Conservation (phyloP, 1,140 invertebrate genomes). For the Colletes latitarsis region DNA sequence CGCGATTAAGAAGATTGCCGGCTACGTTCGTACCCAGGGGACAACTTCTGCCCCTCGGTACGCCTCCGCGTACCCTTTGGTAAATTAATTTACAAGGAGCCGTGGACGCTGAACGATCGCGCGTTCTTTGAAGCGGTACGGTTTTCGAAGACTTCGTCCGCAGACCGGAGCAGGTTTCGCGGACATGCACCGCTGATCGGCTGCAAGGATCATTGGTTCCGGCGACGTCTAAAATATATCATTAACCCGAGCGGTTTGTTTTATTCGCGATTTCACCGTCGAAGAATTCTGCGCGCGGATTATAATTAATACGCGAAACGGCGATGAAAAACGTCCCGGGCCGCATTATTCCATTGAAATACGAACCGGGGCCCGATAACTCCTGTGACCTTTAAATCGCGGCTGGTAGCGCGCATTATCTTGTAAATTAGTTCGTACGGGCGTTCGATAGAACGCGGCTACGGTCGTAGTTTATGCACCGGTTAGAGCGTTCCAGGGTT, state of each 20-base stretch:
- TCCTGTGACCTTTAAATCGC: slow-evolving; percentile 36
- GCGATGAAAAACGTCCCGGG: neutral
- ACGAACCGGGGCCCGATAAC: slow-evolving; percentile 21
- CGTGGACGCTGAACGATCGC: no score
- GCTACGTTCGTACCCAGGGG: neutral
- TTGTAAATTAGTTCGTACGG: slow-evolving; percentile 40
- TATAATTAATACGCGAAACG: slow-evolving; percentile 22
- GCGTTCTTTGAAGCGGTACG: no score
- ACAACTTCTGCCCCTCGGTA: slow-evolving; percentile 7
- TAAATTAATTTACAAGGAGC: slow-evolving; percentile 41
- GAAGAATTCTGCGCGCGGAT: slow-evolving; percentile 17
- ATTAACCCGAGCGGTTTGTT: neutral
- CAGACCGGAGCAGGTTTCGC: slow-evolving; percentile 54
- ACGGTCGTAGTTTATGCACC: slow-evolving; percentile 37
- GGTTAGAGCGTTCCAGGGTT: slow-evolving; percentile 18
- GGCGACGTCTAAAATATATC: slow-evolving; percentile 55
- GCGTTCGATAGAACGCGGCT: slow-evolving; percentile 37
- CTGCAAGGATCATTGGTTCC: slow-evolving; percentile 66
- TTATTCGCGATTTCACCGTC: neutral
- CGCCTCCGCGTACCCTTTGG: slow-evolving; percentile 12
- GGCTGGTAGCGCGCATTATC: slow-evolving; percentile 44
- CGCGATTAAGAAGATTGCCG: slow-evolving; percentile 47
- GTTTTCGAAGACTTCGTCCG: slow-evolving; percentile 38
- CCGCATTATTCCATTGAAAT: slow-evolving; percentile 28
- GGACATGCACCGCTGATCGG: slow-evolving; percentile 65